These are phyloP conservation scores for Drosophila bipectinata DNA, from an alignment of 1,140 invertebrate genomes.

Conservation along the genomic window DNA sequence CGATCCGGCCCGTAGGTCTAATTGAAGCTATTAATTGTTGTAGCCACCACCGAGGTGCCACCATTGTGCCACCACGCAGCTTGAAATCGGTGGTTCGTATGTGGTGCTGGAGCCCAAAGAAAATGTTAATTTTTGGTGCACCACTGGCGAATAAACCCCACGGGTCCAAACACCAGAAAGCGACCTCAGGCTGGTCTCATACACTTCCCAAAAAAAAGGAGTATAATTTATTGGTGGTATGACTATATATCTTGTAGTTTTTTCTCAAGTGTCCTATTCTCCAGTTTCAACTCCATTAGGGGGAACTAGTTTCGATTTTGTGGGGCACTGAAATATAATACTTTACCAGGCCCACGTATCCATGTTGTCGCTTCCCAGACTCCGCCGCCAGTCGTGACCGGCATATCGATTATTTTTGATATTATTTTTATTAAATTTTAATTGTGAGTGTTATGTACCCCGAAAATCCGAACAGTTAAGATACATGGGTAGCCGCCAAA, in stretches of 20 bases:
- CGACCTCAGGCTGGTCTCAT: constrained; percentile 20
- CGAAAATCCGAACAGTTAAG: constrained; percentile 9
- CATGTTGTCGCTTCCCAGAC: constrained; percentile 62
- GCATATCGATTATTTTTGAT: constrained; percentile 51
- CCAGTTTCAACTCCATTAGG: constrained; percentile 29
- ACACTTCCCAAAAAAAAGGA: constrained; percentile 9
- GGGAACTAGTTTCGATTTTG: constrained; percentile 56
- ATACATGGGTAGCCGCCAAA: constrained; percentile 60
- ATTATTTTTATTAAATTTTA: constrained; percentile 66
- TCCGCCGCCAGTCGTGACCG: constrained; percentile 33
- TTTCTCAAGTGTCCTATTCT: constrained; percentile 15
- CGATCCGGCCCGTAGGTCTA: constrained; percentile 71
- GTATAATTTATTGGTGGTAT: no score
- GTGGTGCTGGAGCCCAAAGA: constrained; percentile 35
- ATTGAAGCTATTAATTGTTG: constrained; percentile 81
- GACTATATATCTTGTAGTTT: background rate
- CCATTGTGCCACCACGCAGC: constrained; percentile 27
- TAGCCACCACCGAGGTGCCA: constrained; percentile 18
- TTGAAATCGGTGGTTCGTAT: constrained; percentile 9
- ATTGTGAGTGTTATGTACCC: constrained; percentile 54
- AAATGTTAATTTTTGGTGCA: constrained; percentile 43
- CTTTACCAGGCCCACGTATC: constrained; percentile 35
- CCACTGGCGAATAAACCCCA: constrained; percentile 19
- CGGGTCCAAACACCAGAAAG: constrained; percentile 33
- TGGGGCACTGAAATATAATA: constrained; percentile 69